A percentile compares a stretch with the other conserved stretches of the same genome.
Conservation (phyloP, 2,888 invertebrate genomes). For the Leptinotarsa juncta region DNA sequence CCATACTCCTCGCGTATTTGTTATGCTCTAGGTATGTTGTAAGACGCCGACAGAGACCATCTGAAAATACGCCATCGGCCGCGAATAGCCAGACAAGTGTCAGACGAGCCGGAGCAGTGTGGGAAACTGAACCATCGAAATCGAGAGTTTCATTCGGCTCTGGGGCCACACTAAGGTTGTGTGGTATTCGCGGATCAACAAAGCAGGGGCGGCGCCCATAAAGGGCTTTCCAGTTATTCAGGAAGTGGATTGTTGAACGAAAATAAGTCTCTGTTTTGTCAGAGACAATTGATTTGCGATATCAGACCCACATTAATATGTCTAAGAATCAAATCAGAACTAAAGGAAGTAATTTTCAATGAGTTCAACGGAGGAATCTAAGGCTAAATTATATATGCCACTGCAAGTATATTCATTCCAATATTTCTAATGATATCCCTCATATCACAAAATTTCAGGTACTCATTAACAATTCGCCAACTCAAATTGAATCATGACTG, state of each 20-base stretch:
- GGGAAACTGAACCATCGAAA: slow-evolving; percentile 50
- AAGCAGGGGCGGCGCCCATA: background rate
- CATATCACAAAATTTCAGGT: too few relatives aligned
- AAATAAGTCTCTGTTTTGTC: too few relatives aligned
- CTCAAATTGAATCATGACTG: too few relatives aligned
- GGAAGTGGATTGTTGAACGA: background rate
- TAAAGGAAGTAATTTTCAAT: too few relatives aligned
- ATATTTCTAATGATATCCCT: too few relatives aligned
- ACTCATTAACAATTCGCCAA: too few relatives aligned
- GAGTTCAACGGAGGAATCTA: too few relatives aligned
- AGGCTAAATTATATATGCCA: too few relatives aligned
- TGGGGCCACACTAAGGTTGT: slow-evolving; percentile 57
- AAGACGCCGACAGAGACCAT: slow-evolving; percentile 17
- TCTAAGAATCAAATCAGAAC: too few relatives aligned
- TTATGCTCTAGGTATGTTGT: slow-evolving; percentile 21
- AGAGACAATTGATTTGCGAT: too few relatives aligned
- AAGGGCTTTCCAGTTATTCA: background rate
- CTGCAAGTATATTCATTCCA: too few relatives aligned
- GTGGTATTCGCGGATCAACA: slow-evolving; percentile 33
- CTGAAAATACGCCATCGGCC: slow-evolving; percentile 34
- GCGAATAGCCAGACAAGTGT: slow-evolving; percentile 43
- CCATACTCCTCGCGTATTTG: slow-evolving; percentile 9
- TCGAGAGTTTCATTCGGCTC: slow-evolving; percentile 53
- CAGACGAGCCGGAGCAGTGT: slow-evolving; percentile 44
- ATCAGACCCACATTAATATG: too few relatives aligned